A percentile compares a stretch with the other conserved stretches of the same genome.
Evolutionary conservation across 1,140 invertebrate genomes (phyloP).

Genomic region (Uloborus diversus): DNA sequence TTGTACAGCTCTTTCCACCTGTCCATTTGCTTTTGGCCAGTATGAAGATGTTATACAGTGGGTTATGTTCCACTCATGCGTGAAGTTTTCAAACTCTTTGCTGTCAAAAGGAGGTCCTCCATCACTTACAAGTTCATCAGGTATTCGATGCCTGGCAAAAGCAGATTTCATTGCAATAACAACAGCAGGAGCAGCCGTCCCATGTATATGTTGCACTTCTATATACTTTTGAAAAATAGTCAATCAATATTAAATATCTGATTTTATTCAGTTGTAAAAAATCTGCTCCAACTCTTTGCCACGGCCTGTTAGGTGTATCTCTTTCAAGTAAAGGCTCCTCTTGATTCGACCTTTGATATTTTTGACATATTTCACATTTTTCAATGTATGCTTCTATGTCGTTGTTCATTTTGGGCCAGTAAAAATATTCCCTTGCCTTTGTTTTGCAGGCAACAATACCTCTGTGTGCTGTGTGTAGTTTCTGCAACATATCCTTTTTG

Average conservation of each 20-base stretch:
- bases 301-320: background rate
- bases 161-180: conserved; percentile 49
- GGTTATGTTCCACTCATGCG: background rate
- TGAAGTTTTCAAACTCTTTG: background rate
- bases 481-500: conserved; percentile 5
- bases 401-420: background rate
- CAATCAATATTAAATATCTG: conserved; percentile 57
- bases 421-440: background rate
- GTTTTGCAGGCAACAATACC: conserved; percentile 14
- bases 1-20: too few relatives aligned
- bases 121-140: conserved; percentile 55
- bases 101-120: conserved; percentile 56
- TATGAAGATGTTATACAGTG: background rate
- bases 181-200: conserved; percentile 42
- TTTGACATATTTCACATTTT: background rate
- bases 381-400: background rate
- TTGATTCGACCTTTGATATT: background rate
- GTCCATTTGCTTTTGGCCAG: conserved; percentile 26
- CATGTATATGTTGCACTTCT: conserved; percentile 47
- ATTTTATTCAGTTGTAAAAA: background rate
- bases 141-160: conserved; percentile 58
- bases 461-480: background rate
- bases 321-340: background rate
- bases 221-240: conserved; percentile 59
- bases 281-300: background rate